Evolutionary conservation across 2,113 vertebrate genomes (phyloP), one percentile per base, ranked within the genome.

Genomic region (Catharus minimus): DNA sequence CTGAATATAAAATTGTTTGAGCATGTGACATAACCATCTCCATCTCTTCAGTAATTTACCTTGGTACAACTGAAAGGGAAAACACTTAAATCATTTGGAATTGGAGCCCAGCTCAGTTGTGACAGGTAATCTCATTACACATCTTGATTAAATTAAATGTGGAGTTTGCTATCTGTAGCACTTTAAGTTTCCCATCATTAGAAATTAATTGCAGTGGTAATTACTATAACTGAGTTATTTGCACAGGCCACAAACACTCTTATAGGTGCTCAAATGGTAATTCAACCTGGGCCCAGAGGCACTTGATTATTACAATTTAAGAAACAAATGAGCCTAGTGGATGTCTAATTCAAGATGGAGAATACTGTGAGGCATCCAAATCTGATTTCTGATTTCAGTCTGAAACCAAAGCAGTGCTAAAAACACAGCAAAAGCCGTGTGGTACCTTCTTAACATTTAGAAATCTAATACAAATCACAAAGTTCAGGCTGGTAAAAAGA

Each of bases 101-200:
- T 30, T 71, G 91, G 83, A 90, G 86, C 83, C 67, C 58, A 81
- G 84, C 93, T 86, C 76, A 86, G 80, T 78, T 83, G 93, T 88
- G 92, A 85, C 96, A 93, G 74, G 76, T 93, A 90, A 96, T 96
- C 81, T 95, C 96, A 78, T 96, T 96, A 97, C 88, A 88, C 85
- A 95, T 93, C 94, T 89, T 92, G 95, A 97, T 96, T 97, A 93
- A 96, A 97, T 96, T 95, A 96, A 96, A 94, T 82, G 80, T 47
- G 85, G 81, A 83, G 52, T 83, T 87, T 80, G 92, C 94, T 82
- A 95, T 86, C 86, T 79, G 87, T 88, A 89, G 94, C 90, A 89
- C 89, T 88, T 88, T 52, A 86, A 91, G 79, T 47, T 89, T 94
- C 90, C 81, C 71, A 85, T 92, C 71, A 82, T 76, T 95, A 93